These are phyloP conservation scores for Varanus komodoensis DNA, from an alignment of 2,113 vertebrate genomes.

Conservation along the genomic window DNA sequence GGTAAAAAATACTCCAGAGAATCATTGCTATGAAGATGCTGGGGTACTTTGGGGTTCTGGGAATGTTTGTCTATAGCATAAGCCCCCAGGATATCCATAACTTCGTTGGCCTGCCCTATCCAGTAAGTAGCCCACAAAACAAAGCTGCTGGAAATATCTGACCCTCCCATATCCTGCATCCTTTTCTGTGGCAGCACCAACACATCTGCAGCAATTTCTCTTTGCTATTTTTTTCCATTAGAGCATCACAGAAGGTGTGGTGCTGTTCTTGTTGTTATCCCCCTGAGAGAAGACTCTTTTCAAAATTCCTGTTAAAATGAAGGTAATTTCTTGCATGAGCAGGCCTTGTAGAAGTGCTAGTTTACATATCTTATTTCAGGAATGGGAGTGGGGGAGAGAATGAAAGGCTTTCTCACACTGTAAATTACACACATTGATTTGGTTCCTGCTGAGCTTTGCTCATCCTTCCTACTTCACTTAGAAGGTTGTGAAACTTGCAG, in stretches of 20 bases:
- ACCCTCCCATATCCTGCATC: constrained; percentile 40
- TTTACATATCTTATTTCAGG: constrained; percentile 73
- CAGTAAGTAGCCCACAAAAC: not conserved
- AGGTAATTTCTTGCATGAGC: constrained; percentile 82
- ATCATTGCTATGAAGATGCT: too few species aligned
- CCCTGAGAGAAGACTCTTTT: constrained; percentile 71
- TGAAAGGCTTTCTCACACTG: constrained; percentile 64
- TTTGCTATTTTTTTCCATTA: constrained; percentile 41
- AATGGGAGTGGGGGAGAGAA: constrained; percentile 34
- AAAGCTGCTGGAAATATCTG: not conserved
- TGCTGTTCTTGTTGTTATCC: constrained; percentile 16
- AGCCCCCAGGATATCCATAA: not conserved
- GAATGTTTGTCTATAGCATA: too few species aligned
- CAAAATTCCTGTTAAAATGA: constrained; percentile 73
- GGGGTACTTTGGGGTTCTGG: too few species aligned
- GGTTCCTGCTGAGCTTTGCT: constrained; percentile 59
- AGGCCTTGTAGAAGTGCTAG: constrained; percentile 73
- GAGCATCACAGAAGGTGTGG: constrained; percentile 46
- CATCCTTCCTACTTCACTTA: constrained; percentile 56
- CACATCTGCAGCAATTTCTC: constrained; percentile 37
- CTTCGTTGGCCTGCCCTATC: not conserved
- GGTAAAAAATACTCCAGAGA: too few species aligned
- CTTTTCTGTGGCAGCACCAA: constrained; percentile 32
- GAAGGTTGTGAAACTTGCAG: constrained; percentile 34
- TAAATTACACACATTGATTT: constrained; percentile 66